Evolutionary conservation across 2,113 vertebrate species (phyloP), one percentile per base, ranked within the genome.

Genomic region (Sinocyclocheilus anophthalmus): DNA sequence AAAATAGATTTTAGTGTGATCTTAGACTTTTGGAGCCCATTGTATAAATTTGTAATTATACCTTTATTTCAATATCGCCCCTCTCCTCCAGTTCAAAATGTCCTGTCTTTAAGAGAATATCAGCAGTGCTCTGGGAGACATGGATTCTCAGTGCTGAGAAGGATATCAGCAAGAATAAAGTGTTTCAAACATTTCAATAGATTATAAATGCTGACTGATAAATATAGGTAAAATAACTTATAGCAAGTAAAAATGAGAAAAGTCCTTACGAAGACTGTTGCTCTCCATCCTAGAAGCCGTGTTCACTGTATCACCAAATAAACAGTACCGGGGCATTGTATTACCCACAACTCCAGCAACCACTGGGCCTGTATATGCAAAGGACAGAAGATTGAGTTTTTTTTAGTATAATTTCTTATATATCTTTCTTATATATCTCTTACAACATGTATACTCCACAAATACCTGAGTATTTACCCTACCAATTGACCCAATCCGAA

Each of bases 41-140:
- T 8, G 2, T 61, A 3, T 42, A 8, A 79, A 37, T 33, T 33
- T 33, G 30, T 33, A 33, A 55, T 55, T 18, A 55, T 55, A 96
- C 96, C 96, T 96, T 97, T 73, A 96, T 92, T 84, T 93, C 92
- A 22, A 96, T 92, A 65, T 94, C 93, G 53, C 96, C 96, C 92
- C 96, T 95, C 86, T 96, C 94, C 80, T 96, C 93, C 79, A 98
- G 14, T 83, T 93, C 81, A 76, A 94, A 96, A 0, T 93, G 92
- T 39, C 96, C 96, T 10, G 79, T 90, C 55, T 87, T 90, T 7
- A 90, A 76, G 55, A 97, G 93, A 83, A 93, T 90, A 0, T 89
- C 91, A 26, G 95, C 96, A 0, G 96, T 96, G 77, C 89, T 91
- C 89, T 96, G 93, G 61, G 96, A 97, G 33, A 96, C 88, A 4